These are phyloP conservation scores for Trichopoda pennipes DNA, from an alignment of 2,888 invertebrate species.

Conservation along the genomic window DNA sequence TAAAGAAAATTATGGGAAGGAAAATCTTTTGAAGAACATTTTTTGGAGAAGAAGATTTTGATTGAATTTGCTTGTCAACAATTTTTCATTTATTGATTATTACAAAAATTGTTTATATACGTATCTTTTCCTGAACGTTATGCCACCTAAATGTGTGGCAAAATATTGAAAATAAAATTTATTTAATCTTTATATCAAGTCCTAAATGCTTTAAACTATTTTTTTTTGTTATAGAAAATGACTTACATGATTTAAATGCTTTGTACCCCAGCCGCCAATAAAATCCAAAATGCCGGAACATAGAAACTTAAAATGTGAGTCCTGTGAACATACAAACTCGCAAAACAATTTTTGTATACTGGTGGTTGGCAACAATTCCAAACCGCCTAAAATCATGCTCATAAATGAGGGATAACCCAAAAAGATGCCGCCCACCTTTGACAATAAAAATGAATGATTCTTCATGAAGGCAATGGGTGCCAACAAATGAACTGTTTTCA, in stretches of 20 bases:
- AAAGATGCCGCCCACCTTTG: conserved; percentile 80
- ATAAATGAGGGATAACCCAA: conserved; percentile 76
- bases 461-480: conserved; percentile 87
- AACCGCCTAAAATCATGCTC: conserved; percentile 75
- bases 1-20: no score
- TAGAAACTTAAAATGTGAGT: conserved; percentile 75
- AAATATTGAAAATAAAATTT: no score
- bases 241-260: conserved; percentile 78
- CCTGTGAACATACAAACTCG: conserved; percentile 84
- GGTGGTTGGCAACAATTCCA: conserved; percentile 85
- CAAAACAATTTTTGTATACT: conserved; percentile 75
- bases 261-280: conserved; percentile 78
- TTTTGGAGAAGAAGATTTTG: no score
- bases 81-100: no score
- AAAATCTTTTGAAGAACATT: no score
- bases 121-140: no score
- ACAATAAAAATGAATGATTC: conserved; percentile 80
- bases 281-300: conserved; percentile 76
- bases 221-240: conserved; percentile 69
- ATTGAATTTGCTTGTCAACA: no score
- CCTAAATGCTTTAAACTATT: no score
- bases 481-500: conserved; percentile 86
- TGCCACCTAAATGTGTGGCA: no score
- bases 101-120: no score
- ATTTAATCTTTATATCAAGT: no score